These are phyloP conservation scores for Leiothrix lutea DNA, from an alignment of 2,113 vertebrate genomes.

Conservation along the genomic window DNA sequence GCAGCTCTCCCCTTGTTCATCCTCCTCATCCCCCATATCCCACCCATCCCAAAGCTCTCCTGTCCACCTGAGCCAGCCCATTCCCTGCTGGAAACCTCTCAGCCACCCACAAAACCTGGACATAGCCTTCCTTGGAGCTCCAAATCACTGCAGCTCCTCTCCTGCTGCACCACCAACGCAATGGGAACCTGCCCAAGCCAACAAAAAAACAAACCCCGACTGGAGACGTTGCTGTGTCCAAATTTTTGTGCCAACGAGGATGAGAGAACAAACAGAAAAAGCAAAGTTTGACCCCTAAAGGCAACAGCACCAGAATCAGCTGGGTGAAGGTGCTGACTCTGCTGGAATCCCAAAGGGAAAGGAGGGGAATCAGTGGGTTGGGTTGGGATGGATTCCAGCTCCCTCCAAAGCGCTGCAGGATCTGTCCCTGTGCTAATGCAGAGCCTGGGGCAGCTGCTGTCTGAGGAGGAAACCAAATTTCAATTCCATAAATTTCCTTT, in stretches of 20 bases:
- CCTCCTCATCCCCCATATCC: not conserved
- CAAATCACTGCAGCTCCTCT: not conserved
- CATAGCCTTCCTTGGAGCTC: not conserved
- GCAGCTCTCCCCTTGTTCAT: not conserved
- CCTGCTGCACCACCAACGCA: not conserved
- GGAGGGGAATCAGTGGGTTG: rapidly evolving
- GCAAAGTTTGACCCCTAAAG: not conserved
- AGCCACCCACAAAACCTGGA: not conserved
- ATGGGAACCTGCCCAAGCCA: not conserved
- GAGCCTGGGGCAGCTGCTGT: not conserved
- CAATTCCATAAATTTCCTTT: not conserved
- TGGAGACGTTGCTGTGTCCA: not conserved
- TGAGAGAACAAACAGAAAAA: not conserved
- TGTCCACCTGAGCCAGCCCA: not conserved
- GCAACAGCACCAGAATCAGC: not conserved
- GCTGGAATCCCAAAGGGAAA: not conserved
- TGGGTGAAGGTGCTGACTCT: not conserved
- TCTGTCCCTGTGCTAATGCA: not conserved
- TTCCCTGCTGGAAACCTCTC: not conserved
- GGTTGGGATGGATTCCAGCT: not conserved
- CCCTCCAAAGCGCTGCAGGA: not conserved
- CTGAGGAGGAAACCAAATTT: not conserved
- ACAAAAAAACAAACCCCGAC: not conserved
- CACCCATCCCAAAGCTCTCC: not conserved
- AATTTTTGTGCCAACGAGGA: not conserved